Conservation (phyloP, 2,797 vertebrate species). For the Fistularia tabacaria region DNA sequence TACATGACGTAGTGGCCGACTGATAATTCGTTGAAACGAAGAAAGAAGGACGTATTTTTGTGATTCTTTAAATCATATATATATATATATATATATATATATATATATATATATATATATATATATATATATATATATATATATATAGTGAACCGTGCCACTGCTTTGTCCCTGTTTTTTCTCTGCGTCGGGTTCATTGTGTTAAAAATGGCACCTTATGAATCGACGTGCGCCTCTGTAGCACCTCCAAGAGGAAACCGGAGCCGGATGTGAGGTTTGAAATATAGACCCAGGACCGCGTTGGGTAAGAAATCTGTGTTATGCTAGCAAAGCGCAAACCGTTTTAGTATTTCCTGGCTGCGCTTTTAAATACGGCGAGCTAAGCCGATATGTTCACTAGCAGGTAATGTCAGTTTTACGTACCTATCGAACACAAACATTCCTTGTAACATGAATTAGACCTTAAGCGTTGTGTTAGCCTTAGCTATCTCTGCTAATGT, state of each 20-base stretch:
- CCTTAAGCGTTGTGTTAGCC: conserved; percentile 22
- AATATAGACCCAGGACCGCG: conserved; percentile 59
- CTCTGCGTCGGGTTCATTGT: too few relatives aligned
- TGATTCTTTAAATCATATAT: too few relatives aligned
- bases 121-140: too few relatives aligned
- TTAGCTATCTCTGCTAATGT: conserved; percentile 34
- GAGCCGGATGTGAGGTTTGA: conserved; percentile 63
- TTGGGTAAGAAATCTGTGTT: conserved; percentile 60
- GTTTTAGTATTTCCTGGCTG: neutral
- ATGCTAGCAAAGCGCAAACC: neutral
- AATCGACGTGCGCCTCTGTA: conserved; percentile 27
- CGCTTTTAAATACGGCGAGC: rapidly evolving
- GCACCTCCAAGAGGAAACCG: conserved; percentile 20
- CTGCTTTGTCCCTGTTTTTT: too few relatives aligned
- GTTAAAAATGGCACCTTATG: too few relatives aligned
- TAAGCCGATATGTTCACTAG: rapidly evolving
- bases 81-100: too few relatives aligned
- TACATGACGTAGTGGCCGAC: too few relatives aligned
- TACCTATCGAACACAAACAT: neutral
- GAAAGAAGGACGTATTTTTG: too few relatives aligned
- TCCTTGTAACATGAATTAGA: neutral
- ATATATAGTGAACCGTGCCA: too few relatives aligned
- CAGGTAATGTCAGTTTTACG: rapidly evolving
- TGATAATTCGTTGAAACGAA: too few relatives aligned
- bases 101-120: too few relatives aligned